Percentiles rank a stretch among this genome's conserved stretches.
phyloP scores from a whole-genome alignment of 2,888 invertebrate genomes.

The Acanthosepion esculentum region DNA sequence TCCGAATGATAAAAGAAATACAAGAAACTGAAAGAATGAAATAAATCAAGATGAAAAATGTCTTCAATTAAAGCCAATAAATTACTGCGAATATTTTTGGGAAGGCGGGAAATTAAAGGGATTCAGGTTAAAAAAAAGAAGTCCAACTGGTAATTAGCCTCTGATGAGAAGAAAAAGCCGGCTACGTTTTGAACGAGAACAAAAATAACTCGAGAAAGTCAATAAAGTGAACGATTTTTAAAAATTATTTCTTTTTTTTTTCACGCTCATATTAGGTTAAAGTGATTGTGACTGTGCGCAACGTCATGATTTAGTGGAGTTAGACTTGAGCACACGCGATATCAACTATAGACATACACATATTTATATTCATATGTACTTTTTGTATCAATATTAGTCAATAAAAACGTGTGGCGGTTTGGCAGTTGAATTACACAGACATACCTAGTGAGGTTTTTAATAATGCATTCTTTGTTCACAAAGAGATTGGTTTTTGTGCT shows the following conservation, averaged over 20 bases:
- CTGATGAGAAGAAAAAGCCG: not conserved
- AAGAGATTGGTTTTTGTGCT: too few relatives aligned
- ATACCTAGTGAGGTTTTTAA: too few relatives aligned
- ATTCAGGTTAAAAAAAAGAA: not conserved
- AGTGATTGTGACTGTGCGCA: not conserved
- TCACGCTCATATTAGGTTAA: not conserved
- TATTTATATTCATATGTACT: too few relatives aligned
- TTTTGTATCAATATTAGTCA: too few relatives aligned
- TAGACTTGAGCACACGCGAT: too few relatives aligned
- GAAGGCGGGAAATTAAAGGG: not conserved
- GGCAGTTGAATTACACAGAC: too few relatives aligned
- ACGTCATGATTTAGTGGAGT: not conserved
- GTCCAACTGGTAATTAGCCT: not conserved
- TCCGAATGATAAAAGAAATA: not conserved
- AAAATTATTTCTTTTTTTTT: not conserved
- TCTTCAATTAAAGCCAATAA: not conserved
- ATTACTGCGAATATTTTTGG: not conserved
- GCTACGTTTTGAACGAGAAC: not conserved
- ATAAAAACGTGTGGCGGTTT: too few relatives aligned
- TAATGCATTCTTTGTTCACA: too few relatives aligned
- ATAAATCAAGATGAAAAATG: not conserved
- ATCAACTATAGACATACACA: too few relatives aligned
- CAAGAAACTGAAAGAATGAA: not conserved
- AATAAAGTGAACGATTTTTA: not conserved
- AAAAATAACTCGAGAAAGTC: not conserved